Base-by-base conservation (phyloP, 2,888 invertebrate species). In the Phoenoteleia sp. region DNA sequence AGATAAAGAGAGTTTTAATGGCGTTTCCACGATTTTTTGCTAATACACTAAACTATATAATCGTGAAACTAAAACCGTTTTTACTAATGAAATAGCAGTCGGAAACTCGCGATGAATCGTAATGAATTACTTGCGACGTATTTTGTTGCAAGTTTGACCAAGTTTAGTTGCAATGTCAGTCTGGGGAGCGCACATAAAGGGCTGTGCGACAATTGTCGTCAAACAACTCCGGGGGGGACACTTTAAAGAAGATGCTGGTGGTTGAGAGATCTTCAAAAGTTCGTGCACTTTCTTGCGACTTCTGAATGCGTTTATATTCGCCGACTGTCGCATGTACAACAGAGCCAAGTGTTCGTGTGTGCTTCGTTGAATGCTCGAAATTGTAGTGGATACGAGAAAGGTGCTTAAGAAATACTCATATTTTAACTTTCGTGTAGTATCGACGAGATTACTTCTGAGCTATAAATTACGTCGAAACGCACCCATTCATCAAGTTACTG, bases 361-460 rank as follows among this genome's bases (percentile, higher is more conserved):
- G 67, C 23, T 42, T 7, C 27, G 56, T 39, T 29, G 36, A 56
- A 60, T 69, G 52, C 67, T 62, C 60, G 52, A 45, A 52, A 64
- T 66, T 81, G 72, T 56, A 64, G 25, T 29, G 33, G 81, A 54
- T 75, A 77, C 85, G 84, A 88, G 87, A 83, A 89, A 89, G 89
- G 88, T 88, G 87, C 87, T 64, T 45, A 72, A 80, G 72, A 82
- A 71, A 67, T 77, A 27, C 87, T 85, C 87, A 90, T 91, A 91
- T 91, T 89, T 91, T 89, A 90, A 88, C 87, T 83, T 79, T 87
- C 79, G 86, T 89, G 88, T 91, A 90, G 88, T 89, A 88, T 89
- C 84, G 89, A 86, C 88, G 88, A 88, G 89, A 90, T 89, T 89
- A 89, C 87, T 88, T 86, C 87, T 86, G 87, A 88, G 89, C 36